phyloP scores from a whole-genome alignment of 2,113 vertebrate genomes.

The Natator depressus region DNA sequence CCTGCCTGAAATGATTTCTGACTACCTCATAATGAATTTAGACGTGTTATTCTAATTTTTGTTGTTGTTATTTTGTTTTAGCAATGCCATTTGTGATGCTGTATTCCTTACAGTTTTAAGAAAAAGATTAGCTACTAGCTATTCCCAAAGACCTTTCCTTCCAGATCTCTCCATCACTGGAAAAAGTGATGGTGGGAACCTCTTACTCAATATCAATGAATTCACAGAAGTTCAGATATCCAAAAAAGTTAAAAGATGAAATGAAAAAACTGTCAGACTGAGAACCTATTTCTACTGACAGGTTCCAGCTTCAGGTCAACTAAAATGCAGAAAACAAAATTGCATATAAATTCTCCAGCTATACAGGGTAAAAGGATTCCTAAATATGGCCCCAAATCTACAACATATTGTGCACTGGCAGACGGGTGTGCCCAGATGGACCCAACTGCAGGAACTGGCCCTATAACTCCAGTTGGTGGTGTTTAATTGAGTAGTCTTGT shows the following conservation, averaged over 20 bases:
- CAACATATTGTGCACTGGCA: too few relatives aligned
- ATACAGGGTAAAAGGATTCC: too few relatives aligned
- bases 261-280: background rate
- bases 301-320: background rate
- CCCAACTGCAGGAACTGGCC: too few relatives aligned
- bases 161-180: background rate
- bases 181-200: background rate
- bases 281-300: background rate
- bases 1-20: background rate
- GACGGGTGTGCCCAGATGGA: too few relatives aligned
- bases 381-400: too few relatives aligned
- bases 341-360: too few relatives aligned
- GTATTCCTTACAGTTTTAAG: background rate
- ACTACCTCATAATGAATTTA: background rate
- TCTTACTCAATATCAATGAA: background rate
- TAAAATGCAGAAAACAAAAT: too few relatives aligned
- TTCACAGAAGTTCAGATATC: background rate
- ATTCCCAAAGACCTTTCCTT: background rate
- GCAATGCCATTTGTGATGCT: background rate
- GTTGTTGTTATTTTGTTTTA: background rate
- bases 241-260: background rate
- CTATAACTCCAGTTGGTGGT: too few relatives aligned
- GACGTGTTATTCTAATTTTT: background rate
- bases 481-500: too few relatives aligned
- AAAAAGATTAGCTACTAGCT: background rate